Conservation (phyloP, 1,140 invertebrate species). For the Antheraea mylitta region DNA sequence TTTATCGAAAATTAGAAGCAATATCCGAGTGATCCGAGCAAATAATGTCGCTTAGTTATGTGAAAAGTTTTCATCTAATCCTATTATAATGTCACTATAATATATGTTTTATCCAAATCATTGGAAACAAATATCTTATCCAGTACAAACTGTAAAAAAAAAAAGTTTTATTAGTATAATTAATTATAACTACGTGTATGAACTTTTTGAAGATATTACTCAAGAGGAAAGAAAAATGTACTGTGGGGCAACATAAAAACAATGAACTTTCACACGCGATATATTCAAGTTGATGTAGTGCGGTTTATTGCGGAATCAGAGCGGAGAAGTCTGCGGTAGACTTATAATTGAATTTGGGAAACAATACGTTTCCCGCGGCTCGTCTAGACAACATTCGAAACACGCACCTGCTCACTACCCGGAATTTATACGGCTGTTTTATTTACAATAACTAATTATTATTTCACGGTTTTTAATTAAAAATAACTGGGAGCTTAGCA, state of each 20-base stretch:
- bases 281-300: conserved; percentile 57
- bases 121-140: too few species aligned
- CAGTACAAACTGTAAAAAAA: background rate
- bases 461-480: background rate
- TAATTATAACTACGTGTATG: background rate
- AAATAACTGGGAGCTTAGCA: too few species aligned
- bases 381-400: conserved; percentile 33
- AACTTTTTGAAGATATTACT: background rate
- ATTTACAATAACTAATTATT: background rate
- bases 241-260: conserved; percentile 49
- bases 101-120: too few species aligned
- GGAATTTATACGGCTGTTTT: background rate
- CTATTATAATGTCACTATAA: too few species aligned
- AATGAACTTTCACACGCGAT: conserved; percentile 69
- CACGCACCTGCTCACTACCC: conserved; percentile 35
- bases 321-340: conserved; percentile 48
- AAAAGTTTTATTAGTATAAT: background rate
- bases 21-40: too few species aligned
- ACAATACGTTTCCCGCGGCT: conserved; percentile 64
- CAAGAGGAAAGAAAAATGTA: conserved; percentile 39
- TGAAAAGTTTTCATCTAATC: too few species aligned
- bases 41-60: too few species aligned
- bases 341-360: conserved; percentile 72
- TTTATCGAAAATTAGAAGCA: too few species aligned
- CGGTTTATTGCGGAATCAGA: conserved; percentile 62